These are phyloP conservation scores for Lethrus apterus DNA, from an alignment of 1,140 invertebrate genomes.

Conservation along the genomic window DNA sequence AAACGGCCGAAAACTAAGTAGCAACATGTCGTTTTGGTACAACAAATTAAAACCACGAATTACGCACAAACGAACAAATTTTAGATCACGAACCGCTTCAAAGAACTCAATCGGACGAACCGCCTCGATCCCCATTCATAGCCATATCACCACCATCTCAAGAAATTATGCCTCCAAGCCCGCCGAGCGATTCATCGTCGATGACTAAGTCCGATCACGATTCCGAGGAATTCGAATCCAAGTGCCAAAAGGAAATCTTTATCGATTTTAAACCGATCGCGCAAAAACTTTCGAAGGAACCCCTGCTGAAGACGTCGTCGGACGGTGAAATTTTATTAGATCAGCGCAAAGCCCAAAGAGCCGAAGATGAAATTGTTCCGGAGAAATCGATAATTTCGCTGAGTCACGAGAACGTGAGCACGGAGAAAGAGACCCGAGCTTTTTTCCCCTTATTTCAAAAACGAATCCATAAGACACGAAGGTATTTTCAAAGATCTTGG, in stretches of 20 bases:
- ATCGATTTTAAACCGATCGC: constrained; percentile 77
- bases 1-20: constrained; percentile 63
- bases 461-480: constrained; percentile 53
- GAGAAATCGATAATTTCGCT: constrained; percentile 47
- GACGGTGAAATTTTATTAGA: constrained; percentile 72
- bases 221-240: constrained; percentile 46
- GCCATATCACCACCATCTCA: constrained; percentile 42
- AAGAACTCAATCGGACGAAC: constrained; percentile 71
- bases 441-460: constrained; percentile 44
- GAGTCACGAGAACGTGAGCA: constrained; percentile 50
- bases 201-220: constrained; percentile 37
- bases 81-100: constrained; percentile 68
- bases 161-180: constrained; percentile 17
- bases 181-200: constrained; percentile 32
- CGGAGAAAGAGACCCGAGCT: constrained; percentile 26
- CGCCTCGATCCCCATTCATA: constrained; percentile 62
- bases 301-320: constrained; percentile 69
- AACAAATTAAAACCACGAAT: constrained; percentile 30
- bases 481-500: constrained; percentile 45
- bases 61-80: constrained; percentile 21
- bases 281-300: constrained; percentile 42
- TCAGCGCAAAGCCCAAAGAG: constrained; percentile 43
- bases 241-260: constrained; percentile 66
- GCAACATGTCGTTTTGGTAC: too few relatives aligned
- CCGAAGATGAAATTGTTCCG: constrained; percentile 40